phyloP scores from a whole-genome alignment of 2,888 invertebrate genomes.

The Drosophila leonis region DNA sequence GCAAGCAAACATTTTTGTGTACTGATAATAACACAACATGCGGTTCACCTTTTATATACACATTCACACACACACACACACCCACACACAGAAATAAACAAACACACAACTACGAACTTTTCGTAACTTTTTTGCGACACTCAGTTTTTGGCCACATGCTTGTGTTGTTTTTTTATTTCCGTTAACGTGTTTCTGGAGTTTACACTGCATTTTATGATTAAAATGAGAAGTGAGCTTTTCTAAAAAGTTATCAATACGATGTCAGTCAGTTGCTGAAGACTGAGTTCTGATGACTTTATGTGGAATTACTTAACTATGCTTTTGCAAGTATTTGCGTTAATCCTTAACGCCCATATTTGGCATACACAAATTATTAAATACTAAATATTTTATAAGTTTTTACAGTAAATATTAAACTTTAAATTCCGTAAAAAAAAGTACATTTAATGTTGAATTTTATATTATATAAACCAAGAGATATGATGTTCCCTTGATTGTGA shows the following conservation, averaged over 20 bases:
- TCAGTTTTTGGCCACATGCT: constrained; percentile 8
- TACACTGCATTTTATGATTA: constrained; percentile 6
- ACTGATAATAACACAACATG: constrained; percentile 72
- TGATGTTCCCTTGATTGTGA: not conserved
- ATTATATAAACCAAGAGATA: too few species aligned
- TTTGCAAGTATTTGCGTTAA: too few species aligned
- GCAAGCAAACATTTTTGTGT: constrained; percentile 61
- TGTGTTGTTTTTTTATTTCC: constrained; percentile 34
- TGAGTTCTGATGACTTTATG: not conserved
- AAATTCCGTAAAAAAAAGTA: too few species aligned
- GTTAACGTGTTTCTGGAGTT: constrained; percentile 17
- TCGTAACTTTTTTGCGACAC: constrained; percentile 38
- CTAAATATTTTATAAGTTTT: too few species aligned
- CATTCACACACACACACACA: constrained; percentile 7
- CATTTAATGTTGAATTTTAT: too few species aligned
- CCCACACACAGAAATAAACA: constrained; percentile 14
- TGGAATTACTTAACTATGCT: not conserved
- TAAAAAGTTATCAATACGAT: not conserved
- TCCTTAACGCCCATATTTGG: too few species aligned
- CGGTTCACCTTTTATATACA: constrained; percentile 38
- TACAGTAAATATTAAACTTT: too few species aligned
- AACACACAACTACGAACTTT: constrained; percentile 21
- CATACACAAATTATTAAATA: too few species aligned
- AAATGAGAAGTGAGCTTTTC: not conserved
- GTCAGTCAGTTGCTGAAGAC: not conserved